Evolutionary conservation across 2,797 vertebrate species (phyloP), one percentile per base, ranked within the genome.

Genomic region (Siniperca scherzeri): DNA sequence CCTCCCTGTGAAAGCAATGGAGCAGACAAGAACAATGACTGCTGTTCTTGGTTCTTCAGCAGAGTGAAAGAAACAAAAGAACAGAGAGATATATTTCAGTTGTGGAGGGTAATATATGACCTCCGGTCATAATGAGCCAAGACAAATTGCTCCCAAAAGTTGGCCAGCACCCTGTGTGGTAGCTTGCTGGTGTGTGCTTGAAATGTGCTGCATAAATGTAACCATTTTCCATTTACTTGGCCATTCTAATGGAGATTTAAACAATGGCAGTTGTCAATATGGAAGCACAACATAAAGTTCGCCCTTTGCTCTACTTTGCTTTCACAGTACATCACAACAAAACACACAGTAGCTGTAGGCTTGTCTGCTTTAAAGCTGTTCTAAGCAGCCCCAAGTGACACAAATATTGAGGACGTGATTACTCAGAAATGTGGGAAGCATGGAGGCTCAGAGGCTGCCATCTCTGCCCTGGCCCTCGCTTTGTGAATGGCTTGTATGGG

Each of bases 21-120:
- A 57, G 19, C 36, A 30, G 16, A 40, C 46, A 81, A 42, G 48
- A 69, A 84, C 78, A 82, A 80, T 55, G n/a, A 55, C 48, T 21
- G 42, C 7, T 65, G 14, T 22, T 62, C n/a, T 50, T 21, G n/a
- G 30, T 48, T 84, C 53, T 27, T 66, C 21, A 62, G 55, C 13
- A 61, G 53, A 55, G 17, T 21, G 19, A 4, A 5, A 60, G 27
- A 66, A 68, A 77, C 69, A 76, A 70, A 59, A 55, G 7, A 60
- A 71, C 17, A 65, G 27, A 61, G 1, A 5, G 55, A 66, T 50
- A 50, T 59, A 56, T 78, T 60, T 66, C 50, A 55, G 25, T 3
- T 0, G 50, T 44, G 27, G 44, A 16, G 44, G 36, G 10, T 21
- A n/a, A 56, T 40, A 40, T 73, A 55, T 50, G 52, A 56, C 27